Percentiles rank a stretch among this genome's conserved stretches.
Conservation (phyloP, 2,888 invertebrate species). For the Zelleria hepariella region DNA sequence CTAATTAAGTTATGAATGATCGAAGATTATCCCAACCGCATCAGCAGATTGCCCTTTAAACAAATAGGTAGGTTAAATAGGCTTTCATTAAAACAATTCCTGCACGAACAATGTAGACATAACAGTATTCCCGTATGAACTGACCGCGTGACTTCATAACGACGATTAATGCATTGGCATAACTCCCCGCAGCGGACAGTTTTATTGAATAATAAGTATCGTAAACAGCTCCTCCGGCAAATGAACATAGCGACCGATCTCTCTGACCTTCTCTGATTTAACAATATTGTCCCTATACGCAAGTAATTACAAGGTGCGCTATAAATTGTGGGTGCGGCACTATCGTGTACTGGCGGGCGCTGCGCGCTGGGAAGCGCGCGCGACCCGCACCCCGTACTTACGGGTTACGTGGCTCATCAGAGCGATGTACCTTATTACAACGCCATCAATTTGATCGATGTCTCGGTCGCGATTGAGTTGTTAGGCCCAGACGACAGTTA, state of each 20-base stretch:
- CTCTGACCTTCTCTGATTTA: constrained; percentile 42
- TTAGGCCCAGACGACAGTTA: constrained; percentile 22
- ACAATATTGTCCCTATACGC: constrained; percentile 44
- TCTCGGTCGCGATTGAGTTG: constrained; percentile 26
- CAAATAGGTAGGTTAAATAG: not conserved
- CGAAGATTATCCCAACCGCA: not conserved
- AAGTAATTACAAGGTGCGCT: constrained; percentile 39
- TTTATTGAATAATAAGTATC: constrained; percentile 52
- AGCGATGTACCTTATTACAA: constrained; percentile 22
- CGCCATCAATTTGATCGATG: constrained; percentile 32
- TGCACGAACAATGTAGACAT: not conserved
- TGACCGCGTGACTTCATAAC: constrained; percentile 1
- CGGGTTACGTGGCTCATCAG: constrained; percentile 6
- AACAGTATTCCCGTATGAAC: not conserved
- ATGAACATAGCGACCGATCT: constrained; percentile 23
- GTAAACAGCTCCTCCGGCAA: constrained; percentile 37
- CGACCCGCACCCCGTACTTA: not conserved
- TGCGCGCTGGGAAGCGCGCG: constrained; percentile 10
- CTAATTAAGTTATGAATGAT: not conserved
- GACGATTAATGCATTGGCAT: constrained; percentile 21
- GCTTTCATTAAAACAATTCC: not conserved
- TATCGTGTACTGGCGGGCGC: constrained; percentile 11
- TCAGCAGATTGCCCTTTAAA: not conserved
- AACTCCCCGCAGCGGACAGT: constrained; percentile 34
- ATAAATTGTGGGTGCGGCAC: constrained; percentile 30